Evolutionary conservation across 2,888 invertebrate species (phyloP).

Genomic region (Scaptomyza reducta): DNA sequence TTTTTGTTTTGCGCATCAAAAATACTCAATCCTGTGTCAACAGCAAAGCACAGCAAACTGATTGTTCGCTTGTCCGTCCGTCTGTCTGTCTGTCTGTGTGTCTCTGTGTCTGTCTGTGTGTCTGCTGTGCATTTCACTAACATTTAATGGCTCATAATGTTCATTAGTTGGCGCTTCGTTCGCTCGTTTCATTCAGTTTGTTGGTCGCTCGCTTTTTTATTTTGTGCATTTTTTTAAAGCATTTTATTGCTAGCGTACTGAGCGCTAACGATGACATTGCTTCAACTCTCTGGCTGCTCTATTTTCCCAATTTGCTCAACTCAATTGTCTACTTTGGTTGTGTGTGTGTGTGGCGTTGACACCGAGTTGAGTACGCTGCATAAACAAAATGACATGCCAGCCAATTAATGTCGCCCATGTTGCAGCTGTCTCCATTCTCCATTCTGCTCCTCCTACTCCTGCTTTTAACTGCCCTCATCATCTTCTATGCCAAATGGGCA

Average conservation of each 20-base stretch:
- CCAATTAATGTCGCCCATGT: constrained; percentile 76
- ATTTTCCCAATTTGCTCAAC: constrained; percentile 50
- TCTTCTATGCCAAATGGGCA: constrained; percentile 76
- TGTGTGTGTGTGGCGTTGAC: constrained; percentile 52
- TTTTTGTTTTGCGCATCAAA: neutral
- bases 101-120: neutral
- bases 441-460: neutral
- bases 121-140: neutral
- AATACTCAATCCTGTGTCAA: neutral
- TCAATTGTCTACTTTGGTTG: constrained; percentile 35
- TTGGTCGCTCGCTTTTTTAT: neutral
- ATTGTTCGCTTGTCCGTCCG: neutral
- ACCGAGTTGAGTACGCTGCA: constrained; percentile 49
- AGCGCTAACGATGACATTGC: constrained; percentile 52
- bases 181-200: constrained; percentile 38
- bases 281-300: constrained; percentile 11
- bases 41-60: neutral
- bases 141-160: constrained; percentile 33
- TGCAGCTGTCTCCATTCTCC: neutral
- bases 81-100: neutral
- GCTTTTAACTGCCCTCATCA: constrained; percentile 60
- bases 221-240: constrained; percentile 13
- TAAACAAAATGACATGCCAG: constrained; percentile 76
- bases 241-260: constrained; percentile 38
- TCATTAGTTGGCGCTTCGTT: constrained; percentile 17